Evolutionary conservation across 2,113 vertebrate species (phyloP), one percentile per base, ranked within the genome.

Genomic region (Ceratotherium simum): DNA sequence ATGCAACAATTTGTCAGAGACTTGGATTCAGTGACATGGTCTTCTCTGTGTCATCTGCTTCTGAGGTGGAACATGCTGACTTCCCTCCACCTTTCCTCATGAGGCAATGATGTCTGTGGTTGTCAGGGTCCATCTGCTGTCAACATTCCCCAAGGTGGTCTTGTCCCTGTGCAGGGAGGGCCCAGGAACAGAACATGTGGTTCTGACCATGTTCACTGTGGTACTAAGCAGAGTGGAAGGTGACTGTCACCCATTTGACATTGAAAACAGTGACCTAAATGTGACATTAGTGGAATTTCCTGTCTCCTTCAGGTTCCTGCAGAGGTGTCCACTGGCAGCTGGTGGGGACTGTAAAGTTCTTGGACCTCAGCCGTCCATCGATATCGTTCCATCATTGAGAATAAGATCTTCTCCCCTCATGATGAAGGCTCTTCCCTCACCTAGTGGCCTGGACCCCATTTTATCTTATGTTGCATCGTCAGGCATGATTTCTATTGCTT

Each of bases 91-190:
- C 23, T 62, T 58, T 67, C 6, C 20, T 60, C 14, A 4, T 0
- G 1, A 25, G 25, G 10, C 33, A 42, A 2, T 8, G 18, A 17
- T 12, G 36, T 29, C 12, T 0, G 6, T 12, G 48, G 46, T 31
- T 0, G 1, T 33, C 4, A 17, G 20, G 8, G 10, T 20, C 4
- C 1, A 16, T 36, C 46, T 56, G 5, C 62, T 79, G 23, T 7
- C 21, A 11, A 51, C 0, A 0, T 31, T 36, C 9, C 31, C 23
- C 3, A 1, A 18, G 23, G 4, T 2, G 39, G 5, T 39, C 39
- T 60, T n/a, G 27, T n/a, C 33, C 56, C 14, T 27, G 14, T 2
- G 48, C 16, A 69, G 14, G 1, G 20, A 20, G 29, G 29, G 46
- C 51, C 29, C 8, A 8, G 72, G 25, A 70, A 16, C n/a, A 46